Conservation (phyloP, 2,797 vertebrate genomes). For the Enteromius fasciolatus region DNA sequence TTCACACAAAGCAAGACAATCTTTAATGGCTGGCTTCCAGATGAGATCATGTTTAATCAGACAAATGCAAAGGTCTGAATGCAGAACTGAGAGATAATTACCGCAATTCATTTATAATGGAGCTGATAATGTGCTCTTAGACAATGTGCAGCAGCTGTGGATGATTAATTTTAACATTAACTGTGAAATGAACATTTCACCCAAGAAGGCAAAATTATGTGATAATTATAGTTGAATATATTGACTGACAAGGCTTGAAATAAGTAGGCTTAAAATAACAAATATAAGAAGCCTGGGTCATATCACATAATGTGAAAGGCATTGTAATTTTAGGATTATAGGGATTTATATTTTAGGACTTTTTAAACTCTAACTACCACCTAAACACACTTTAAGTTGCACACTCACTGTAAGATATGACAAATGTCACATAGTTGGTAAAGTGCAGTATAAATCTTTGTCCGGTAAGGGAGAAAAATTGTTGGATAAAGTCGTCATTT, state of each 20-base stretch:
- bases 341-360: too few relatives aligned
- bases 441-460: background rate
- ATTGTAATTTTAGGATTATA: conserved; percentile 50
- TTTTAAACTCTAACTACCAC: background rate
- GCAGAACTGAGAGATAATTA: conserved; percentile 11
- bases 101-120: conserved; percentile 10
- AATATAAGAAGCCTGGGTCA: conserved; percentile 28
- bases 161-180: conserved; percentile 8
- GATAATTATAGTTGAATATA: background rate
- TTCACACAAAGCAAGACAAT: background rate
- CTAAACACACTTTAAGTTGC: background rate
- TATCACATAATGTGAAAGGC: conserved; percentile 26
- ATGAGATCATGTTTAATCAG: conserved; percentile 9
- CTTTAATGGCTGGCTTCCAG: conserved; percentile 5
- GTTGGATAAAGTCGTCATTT: background rate
- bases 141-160: background rate
- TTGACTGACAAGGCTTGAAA: conserved; percentile 19
- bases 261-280: conserved; percentile 45
- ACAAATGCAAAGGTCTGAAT: background rate
- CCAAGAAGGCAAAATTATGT: background rate
- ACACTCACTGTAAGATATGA: background rate
- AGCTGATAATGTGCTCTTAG: conserved; percentile 10
- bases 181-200: background rate
- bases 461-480: background rate
- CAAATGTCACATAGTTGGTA: background rate